Conservation (phyloP, 2,113 vertebrate genomes). For the Eolophus roseicapilla region DNA sequence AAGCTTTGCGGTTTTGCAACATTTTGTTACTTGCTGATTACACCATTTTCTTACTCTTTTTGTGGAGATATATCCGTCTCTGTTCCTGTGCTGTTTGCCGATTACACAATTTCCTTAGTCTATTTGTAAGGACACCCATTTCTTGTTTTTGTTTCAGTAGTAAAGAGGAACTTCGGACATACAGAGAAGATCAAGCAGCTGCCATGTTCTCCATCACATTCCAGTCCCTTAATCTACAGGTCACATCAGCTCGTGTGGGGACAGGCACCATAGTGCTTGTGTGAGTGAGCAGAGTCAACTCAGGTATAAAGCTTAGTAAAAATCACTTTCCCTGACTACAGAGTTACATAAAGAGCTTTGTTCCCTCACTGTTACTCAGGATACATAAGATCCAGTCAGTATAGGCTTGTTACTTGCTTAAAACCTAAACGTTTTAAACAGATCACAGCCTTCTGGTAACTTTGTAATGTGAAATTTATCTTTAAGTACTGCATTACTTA, state of each 20-base stretch:
- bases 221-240: neutral
- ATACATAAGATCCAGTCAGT: neutral
- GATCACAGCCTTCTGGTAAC: neutral
- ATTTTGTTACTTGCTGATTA: neutral
- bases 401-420: neutral
- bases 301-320: neutral
- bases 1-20: neutral
- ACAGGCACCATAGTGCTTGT: rapidly evolving
- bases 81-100: neutral
- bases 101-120: neutral
- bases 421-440: neutral
- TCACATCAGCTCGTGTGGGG: neutral
- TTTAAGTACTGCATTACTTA: neutral
- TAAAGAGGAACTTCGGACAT: neutral
- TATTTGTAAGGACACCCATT: neutral
- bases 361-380: neutral
- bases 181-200: neutral
- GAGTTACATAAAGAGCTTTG: neutral
- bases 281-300: neutral
- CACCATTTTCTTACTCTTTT: neutral
- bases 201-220: too few relatives aligned
- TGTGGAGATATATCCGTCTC: neutral
- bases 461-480: neutral
- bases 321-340: neutral
- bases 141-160: neutral